Base-by-base conservation (phyloP, 1,140 invertebrate species). In the Cherax destructor region DNA sequence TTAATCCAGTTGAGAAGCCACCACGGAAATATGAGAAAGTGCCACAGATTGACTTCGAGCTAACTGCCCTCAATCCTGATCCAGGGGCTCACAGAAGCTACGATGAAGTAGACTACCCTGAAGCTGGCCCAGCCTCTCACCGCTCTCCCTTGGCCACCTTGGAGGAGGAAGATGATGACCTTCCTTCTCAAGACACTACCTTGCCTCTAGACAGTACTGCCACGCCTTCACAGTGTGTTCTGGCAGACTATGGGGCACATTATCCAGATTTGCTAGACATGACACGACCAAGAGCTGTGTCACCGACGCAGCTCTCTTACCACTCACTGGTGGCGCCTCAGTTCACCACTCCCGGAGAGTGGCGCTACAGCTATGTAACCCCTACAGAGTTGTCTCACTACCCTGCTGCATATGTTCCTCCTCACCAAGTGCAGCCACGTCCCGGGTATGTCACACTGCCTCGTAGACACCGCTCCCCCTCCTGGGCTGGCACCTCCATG, bases 241-340 rank as follows among this genome's bases (percentile, higher is more conserved):
- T 96, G 96, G 2, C 96, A 96, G 18, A 95, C 95, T 92, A 92
- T 69, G 69, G 86, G 59, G 79, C 80, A 61, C 93, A 93, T 41
- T 98, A 97, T 94, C 97, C 97, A 52, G 97, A 97, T 94, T 94
- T 97, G 21, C 94, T 97, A 78, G 97, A 97, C 94, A 97, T 97
- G 86, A 94, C 96, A 74, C 94, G 96, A 92, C 95, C 95, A 92
- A 96, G 96, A 83, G 97, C 96, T 11, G 95, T 95, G 84, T 93
- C 92, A 9, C 89, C 88, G 24, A 92, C 92, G 18, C 93, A 93
- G 86, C 72, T 92, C 16, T 85, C 93, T 9, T 89, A 93, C 78
- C 92, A 92, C 49, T 88, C 90, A 41, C 86, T 91, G 49, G 76
- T 86, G 21, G 83, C 86, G 41, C 88, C 88, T 0, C 86, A 86